A percentile compares a stretch with the other conserved stretches of the same genome.
These are phyloP conservation scores for Harpegnathos saltator DNA, from an alignment of 1,140 invertebrate species.

Conservation along the genomic window DNA sequence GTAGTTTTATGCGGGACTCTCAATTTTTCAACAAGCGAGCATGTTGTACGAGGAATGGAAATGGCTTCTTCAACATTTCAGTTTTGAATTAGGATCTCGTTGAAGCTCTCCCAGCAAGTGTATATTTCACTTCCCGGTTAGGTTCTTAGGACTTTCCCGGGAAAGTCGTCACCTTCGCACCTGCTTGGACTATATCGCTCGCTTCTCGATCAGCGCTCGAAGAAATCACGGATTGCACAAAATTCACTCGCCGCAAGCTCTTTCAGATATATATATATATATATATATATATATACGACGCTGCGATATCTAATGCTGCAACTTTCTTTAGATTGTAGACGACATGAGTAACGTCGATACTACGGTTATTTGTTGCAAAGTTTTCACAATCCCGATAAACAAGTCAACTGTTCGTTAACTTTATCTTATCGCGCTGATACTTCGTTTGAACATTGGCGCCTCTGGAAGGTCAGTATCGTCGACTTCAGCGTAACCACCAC, in stretches of 20 bases:
- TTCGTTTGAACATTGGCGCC: not conserved
- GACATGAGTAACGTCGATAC: not conserved
- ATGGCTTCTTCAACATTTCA: too few relatives aligned
- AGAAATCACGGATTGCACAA: not conserved
- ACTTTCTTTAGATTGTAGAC: constrained; percentile 3
- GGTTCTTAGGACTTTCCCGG: too few relatives aligned
- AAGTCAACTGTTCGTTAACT: constrained; percentile 14
- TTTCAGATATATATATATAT: not conserved
- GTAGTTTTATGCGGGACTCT: too few relatives aligned
- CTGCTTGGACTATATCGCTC: not conserved
- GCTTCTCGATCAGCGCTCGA: not conserved
- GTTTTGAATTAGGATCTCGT: too few relatives aligned
- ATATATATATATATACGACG: too few relatives aligned
- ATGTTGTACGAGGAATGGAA: not conserved
- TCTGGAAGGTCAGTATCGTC: not conserved
- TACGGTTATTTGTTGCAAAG: not conserved
- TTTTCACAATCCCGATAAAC: constrained; percentile 33
- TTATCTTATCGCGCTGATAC: constrained; percentile 34
- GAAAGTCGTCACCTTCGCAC: not conserved
- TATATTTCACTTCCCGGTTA: too few relatives aligned
- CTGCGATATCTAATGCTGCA: not conserved
- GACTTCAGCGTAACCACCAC: not conserved
- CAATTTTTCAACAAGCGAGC: too few relatives aligned
- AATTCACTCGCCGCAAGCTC: not conserved
- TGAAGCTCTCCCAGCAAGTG: too few relatives aligned